Evolutionary conservation across 1,140 invertebrate genomes (phyloP).

Genomic region (Lucilia sericata): DNA sequence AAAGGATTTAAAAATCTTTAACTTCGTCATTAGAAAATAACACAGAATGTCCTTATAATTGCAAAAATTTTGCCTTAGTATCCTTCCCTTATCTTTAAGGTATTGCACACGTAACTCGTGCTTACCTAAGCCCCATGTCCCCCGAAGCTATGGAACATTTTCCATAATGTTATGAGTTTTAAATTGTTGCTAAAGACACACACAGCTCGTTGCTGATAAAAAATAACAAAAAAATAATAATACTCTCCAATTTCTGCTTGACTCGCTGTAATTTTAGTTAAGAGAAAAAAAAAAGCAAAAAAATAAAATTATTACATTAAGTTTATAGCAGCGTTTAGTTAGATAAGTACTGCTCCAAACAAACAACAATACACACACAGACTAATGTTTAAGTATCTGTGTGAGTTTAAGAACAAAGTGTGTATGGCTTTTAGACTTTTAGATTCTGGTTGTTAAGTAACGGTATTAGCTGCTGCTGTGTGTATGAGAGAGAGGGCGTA

Average conservation of each 20-base stretch:
- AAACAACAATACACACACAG: background rate
- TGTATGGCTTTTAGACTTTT: conserved; percentile 21
- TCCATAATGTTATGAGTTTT: conserved; percentile 28
- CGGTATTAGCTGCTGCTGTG: conserved; percentile 23
- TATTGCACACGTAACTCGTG: background rate
- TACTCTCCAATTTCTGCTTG: background rate
- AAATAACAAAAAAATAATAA: no score
- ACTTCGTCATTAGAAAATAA: no score
- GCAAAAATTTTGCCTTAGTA: no score
- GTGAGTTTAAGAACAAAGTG: background rate
- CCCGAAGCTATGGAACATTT: conserved; percentile 2
- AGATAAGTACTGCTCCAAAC: background rate
- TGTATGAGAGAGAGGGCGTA: no score
- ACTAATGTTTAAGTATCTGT: background rate
- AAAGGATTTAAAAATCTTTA: no score
- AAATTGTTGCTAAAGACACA: background rate
- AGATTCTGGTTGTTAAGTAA: conserved; percentile 31
- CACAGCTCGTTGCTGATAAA: background rate
- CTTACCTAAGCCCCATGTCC: background rate
- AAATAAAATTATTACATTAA: background rate
- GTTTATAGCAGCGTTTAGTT: conserved; percentile 39
- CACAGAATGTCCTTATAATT: no score
- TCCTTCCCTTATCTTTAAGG: no score
- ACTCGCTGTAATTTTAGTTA: conserved; percentile 27
- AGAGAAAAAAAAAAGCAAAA: background rate